These are phyloP conservation scores for Ips typographus DNA, from an alignment of 1,140 invertebrate genomes.

Conservation along the genomic window DNA sequence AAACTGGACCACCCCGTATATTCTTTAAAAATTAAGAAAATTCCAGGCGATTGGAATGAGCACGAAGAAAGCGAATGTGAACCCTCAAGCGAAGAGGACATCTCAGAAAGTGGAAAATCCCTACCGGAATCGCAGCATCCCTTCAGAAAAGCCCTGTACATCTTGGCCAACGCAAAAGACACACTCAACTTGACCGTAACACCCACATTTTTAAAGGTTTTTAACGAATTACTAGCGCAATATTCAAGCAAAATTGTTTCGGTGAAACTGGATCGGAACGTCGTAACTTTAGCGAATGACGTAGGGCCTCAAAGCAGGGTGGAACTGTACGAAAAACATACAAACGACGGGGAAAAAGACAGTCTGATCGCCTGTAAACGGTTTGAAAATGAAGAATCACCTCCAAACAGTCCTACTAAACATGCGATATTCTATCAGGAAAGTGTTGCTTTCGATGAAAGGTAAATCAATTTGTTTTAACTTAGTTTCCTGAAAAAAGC, in stretches of 20 bases:
- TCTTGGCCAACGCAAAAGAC: slow-evolving; percentile 68
- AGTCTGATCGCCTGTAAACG: slow-evolving; percentile 56
- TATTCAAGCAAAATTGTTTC: slow-evolving; percentile 55
- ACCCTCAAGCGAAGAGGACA: slow-evolving; percentile 67
- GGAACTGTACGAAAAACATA: slow-evolving; percentile 57
- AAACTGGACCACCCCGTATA: too few species aligned
- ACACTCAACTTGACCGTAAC: slow-evolving; percentile 71
- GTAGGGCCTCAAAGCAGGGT: slow-evolving; percentile 62
- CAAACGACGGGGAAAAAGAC: slow-evolving; percentile 56
- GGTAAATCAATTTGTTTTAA: slow-evolving; percentile 19
- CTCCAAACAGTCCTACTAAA: slow-evolving; percentile 61
- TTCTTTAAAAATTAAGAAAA: not conserved
- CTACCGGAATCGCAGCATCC: not conserved
- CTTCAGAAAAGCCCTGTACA: slow-evolving; percentile 59
- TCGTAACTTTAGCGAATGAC: slow-evolving; percentile 58
- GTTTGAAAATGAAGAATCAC: slow-evolving; percentile 60
- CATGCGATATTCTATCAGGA: slow-evolving; percentile 19
- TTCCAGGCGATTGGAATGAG: slow-evolving; percentile 67
- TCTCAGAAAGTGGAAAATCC: slow-evolving; percentile 47
- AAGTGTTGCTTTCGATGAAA: slow-evolving; percentile 24
- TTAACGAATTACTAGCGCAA: slow-evolving; percentile 62
- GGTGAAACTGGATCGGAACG: slow-evolving; percentile 44
- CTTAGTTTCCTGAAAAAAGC: not conserved
- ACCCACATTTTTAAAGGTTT: slow-evolving; percentile 58
- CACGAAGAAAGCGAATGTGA: slow-evolving; percentile 72